Evolutionary conservation across 2,888 invertebrate species (phyloP), one percentile per base, ranked within the genome.

Genomic region (Craniophora ligustri): DNA sequence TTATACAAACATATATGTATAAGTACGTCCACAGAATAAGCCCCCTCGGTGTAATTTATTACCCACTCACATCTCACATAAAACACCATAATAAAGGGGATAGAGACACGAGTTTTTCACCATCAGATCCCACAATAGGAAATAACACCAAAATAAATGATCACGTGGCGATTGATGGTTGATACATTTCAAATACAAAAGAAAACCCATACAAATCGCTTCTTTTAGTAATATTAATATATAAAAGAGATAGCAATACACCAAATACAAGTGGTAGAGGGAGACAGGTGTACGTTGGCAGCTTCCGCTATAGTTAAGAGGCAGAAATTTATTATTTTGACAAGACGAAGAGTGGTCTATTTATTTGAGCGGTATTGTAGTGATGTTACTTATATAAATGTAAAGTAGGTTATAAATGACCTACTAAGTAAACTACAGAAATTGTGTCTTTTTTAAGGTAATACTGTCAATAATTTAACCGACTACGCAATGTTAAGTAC

Each of bases 301-400:
- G 51, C 42, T 64, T 34, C 55, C 30, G 19, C 71, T 55, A 46
- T 26, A 40, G 57, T 54, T 70, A 55, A 61, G 55, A 40, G 55
- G 67, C 26, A 54, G 67, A 64, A 71, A 72, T 70, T 64, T 72
- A 64, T 72, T 72, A 72, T 72, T 74, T 74, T 72, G 72, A 72
- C 72, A 72, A 72, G 72, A 72, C 39, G 55, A 54, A 74, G 72
- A 73, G 74, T 74, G 59, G 67, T 56, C 71, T 64, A 72, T 72
- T 72, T 74, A 73, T 72, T 71, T 67, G 41, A 48, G 48, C 55
- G 49, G 47, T 50, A 67, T 66, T 41, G 44, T 57, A 48, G 57
- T 49, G 51, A 58, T 65, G 55, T 47, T 57, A 60, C 54, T 54
- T 57, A 45, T 57, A 57, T 63, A 57, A 69, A 73, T 66, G 48